A percentile compares a stretch with the other conserved stretches of the same genome.
Evolutionary conservation across 2,113 vertebrate genomes (phyloP).

Genomic region (Gorsachius goisagi): DNA sequence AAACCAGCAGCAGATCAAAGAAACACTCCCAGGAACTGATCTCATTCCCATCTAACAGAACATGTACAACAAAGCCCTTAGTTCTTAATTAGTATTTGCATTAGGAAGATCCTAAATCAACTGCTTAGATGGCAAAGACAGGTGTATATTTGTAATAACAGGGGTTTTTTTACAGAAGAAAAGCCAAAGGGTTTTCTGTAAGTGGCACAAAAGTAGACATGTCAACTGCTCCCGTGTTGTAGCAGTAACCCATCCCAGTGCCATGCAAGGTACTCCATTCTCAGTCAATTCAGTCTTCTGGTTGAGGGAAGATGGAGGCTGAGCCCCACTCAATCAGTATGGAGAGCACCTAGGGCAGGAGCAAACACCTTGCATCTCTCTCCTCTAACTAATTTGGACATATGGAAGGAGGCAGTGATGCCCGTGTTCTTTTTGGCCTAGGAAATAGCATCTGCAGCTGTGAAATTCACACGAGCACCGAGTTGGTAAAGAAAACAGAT

Average conservation of each 20-base stretch:
- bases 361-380: background rate
- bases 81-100: background rate
- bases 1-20: background rate
- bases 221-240: background rate
- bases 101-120: background rate
- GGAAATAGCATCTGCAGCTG: slow-evolving; percentile 23
- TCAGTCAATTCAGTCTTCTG: background rate
- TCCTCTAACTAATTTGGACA: background rate
- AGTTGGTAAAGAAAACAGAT: slow-evolving; percentile 43
- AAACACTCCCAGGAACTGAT: background rate
- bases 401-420: background rate
- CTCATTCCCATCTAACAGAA: background rate
- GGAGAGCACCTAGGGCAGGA: background rate
- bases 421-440: background rate
- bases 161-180: background rate
- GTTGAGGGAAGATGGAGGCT: background rate
- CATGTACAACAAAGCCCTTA: background rate
- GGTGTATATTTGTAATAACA: background rate
- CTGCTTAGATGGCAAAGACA: background rate
- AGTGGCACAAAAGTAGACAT: background rate
- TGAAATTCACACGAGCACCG: background rate
- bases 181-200: background rate
- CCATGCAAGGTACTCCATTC: no score
- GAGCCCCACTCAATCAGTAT: background rate
- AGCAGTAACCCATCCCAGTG: background rate